Evolutionary conservation across 1,140 invertebrate genomes (phyloP), one percentile per base, ranked within the genome.

Genomic region (Scaptodrosophila lebanonensis): DNA sequence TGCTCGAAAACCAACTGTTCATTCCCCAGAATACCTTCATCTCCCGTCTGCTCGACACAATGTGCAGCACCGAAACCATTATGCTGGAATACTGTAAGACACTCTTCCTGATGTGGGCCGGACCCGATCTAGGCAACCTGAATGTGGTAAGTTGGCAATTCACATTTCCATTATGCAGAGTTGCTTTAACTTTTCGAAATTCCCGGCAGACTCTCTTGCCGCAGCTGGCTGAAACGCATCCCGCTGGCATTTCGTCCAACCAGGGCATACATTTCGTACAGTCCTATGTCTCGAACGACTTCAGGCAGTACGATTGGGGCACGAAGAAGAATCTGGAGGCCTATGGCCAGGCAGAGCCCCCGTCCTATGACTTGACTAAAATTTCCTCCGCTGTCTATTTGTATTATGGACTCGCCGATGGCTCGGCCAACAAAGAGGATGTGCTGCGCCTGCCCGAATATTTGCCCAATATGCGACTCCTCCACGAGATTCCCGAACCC

Each of bases 341-440:
- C 5, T 91, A 91, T 47, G 85, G 83, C 1, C 67, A 72, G 13
- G 9, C 66, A 9, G 75, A 54, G 12, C 90, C 91, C 7, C 90
- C 90, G 0, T 57, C 85, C 1, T 91, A 91, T 60, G 84, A 89
- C 35, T 48, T 91, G 3, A 75, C 84, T 3, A 90, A 90, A 53
- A 89, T 94, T 9, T 89, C 90, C 1, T 38, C 67, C 4, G 91
- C 91, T 1, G 79, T 91, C 0, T 90, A 89, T 1, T 53, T 94
- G 1, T 92, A 92, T 61, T 92, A 89, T 32, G 91, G 91, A 13
- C 77, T 89, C 1, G 87, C 89, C 4, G 93, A 94, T 69, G 89
- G 88, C 77, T 82, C 91, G 0, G 88, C 90, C 8, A 84, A 88
- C 39, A 79, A 89, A 4, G 69, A 83, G 38, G 90, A 89, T 57